These are phyloP conservation scores for Cyprinodon tularosa DNA, from an alignment of 2,113 vertebrate species.

Conservation along the genomic window DNA sequence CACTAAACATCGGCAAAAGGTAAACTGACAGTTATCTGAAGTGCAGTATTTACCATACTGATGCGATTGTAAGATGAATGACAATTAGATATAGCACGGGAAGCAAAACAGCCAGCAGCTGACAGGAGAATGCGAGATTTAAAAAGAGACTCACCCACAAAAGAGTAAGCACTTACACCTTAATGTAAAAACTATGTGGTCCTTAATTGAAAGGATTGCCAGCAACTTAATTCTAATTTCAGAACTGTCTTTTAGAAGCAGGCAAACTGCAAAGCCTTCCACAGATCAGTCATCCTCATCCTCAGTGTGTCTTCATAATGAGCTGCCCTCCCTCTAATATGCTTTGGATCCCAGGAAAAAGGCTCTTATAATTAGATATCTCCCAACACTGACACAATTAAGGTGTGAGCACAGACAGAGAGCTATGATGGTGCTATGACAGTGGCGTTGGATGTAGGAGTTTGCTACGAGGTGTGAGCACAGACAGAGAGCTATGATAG, in stretches of 20 bases:
- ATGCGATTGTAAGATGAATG: slow-evolving; percentile 30
- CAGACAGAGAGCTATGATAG: no score
- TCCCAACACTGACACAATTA: slow-evolving; percentile 50
- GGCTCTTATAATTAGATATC: slow-evolving; percentile 69
- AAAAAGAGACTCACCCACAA: slow-evolving; percentile 14
- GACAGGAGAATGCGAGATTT: slow-evolving; percentile 34
- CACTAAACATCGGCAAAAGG: slow-evolving; percentile 59
- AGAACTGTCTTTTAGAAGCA: slow-evolving; percentile 46
- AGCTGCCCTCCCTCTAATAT: slow-evolving; percentile 51
- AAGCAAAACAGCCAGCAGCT: slow-evolving; percentile 18
- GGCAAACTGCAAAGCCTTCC: slow-evolving; percentile 34
- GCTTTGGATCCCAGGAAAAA: slow-evolving; percentile 52
- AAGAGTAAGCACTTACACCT: slow-evolving; percentile 22
- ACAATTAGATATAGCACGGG: slow-evolving; percentile 24
- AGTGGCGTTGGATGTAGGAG: no score
- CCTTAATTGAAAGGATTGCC: slow-evolving; percentile 67
- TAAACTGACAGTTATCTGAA: slow-evolving; percentile 55
- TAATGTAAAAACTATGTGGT: slow-evolving; percentile 29
- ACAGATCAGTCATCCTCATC: slow-evolving; percentile 42
- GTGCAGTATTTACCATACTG: slow-evolving; percentile 47
- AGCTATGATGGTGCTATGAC: slow-evolving; percentile 40
- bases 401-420: slow-evolving; percentile 39
- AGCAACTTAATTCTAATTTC: slow-evolving; percentile 36
- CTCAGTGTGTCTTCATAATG: slow-evolving; percentile 57
- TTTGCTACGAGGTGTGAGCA: no score